Percentiles rank a stretch among this genome's conserved stretches.
Conservation (phyloP, 2,888 invertebrate species). For the Limnephilus marmoratus region DNA sequence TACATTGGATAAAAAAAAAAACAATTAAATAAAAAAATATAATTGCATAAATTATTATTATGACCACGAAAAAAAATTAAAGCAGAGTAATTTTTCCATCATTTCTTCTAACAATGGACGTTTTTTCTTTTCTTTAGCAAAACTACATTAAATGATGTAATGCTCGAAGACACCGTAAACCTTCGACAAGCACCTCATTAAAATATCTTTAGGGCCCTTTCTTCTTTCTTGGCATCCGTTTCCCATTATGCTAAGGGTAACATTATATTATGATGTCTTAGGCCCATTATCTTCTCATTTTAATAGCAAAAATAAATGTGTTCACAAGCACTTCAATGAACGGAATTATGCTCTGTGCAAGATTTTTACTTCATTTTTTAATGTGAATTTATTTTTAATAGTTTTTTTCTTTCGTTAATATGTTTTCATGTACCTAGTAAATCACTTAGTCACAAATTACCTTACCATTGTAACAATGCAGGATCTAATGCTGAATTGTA, state of each 20-base stretch:
- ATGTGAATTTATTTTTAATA: not conserved
- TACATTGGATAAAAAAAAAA: too few relatives aligned
- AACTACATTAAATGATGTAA: not conserved
- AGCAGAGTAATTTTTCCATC: not conserved
- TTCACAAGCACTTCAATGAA: not conserved
- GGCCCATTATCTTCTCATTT: not conserved
- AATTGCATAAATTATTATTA: not conserved
- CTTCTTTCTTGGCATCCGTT: not conserved
- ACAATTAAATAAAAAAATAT: too few relatives aligned
- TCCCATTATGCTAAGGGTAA: not conserved
- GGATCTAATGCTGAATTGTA: too few relatives aligned
- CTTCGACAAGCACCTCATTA: not conserved
- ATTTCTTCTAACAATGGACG: not conserved
- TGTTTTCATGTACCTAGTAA: too few relatives aligned
- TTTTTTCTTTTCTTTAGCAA: not conserved
- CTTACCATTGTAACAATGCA: too few relatives aligned
- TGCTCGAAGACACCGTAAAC: not conserved
- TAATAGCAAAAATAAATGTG: not conserved
- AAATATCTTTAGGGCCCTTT: not conserved
- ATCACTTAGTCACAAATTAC: too few relatives aligned
- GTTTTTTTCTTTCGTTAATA: too few relatives aligned
- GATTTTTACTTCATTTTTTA: not conserved
- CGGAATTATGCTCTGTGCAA: not conserved
- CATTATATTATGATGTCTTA: not conserved
- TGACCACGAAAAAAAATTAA: not conserved